A percentile compares a stretch with the other conserved stretches of the same genome.
These are phyloP conservation scores for Mesoclemmys tuberculata DNA, from an alignment of 2,113 vertebrate genomes.

Conservation along the genomic window DNA sequence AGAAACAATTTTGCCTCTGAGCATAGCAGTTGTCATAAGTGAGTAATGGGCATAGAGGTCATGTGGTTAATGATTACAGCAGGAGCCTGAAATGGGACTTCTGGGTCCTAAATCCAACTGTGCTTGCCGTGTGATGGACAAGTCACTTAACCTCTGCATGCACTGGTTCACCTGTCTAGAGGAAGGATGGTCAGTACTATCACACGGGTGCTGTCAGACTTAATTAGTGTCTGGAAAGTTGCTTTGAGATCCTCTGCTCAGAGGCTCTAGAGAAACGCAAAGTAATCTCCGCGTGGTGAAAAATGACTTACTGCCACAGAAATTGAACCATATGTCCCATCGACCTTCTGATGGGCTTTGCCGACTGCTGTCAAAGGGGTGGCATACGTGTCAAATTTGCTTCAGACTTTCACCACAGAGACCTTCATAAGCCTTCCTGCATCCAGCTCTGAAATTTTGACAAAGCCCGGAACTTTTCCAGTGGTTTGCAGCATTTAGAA, in stretches of 20 bases:
- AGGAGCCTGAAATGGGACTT: background rate
- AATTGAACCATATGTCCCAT: background rate
- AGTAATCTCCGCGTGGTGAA: background rate
- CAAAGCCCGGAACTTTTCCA: background rate
- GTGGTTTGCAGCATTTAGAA: background rate
- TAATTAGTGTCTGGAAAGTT: background rate
- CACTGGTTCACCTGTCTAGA: background rate
- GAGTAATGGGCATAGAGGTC: background rate
- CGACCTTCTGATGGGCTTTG: background rate
- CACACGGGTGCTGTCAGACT: background rate
- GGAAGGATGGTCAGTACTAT: background rate
- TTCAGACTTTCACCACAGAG: background rate
- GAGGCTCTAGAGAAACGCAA: background rate
- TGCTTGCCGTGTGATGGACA: background rate
- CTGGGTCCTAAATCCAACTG: background rate
- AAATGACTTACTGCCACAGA: background rate
- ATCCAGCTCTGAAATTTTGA: background rate
- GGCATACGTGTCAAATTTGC: background rate
- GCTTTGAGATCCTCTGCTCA: rapidly evolving
- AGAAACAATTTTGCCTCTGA: background rate
- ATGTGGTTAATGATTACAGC: background rate
- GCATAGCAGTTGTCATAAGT: background rate
- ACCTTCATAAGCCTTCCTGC: background rate
- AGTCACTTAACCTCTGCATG: background rate
- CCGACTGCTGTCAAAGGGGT: background rate